These are phyloP conservation scores for Chromobotia macracanthus DNA, from an alignment of 2,797 vertebrate species.

Conservation along the genomic window DNA sequence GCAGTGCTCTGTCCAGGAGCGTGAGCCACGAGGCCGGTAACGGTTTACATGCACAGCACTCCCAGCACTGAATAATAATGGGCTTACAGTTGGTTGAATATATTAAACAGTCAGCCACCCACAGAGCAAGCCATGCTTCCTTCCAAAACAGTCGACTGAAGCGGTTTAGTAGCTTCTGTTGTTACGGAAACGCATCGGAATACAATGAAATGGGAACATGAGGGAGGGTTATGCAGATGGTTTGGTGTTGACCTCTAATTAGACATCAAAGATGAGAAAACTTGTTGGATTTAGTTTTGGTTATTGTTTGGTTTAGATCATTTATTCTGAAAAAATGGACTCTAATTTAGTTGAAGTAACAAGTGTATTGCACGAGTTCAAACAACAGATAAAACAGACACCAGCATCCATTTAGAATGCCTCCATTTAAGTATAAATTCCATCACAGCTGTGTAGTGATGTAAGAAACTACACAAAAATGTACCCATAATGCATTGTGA, in stretches of 20 bases:
- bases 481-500: conserved; percentile 2
- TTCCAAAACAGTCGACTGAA: conserved; percentile 40
- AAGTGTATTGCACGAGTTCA: background rate
- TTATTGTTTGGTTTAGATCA: conserved; percentile 21
- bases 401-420: background rate
- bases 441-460: conserved; percentile 1
- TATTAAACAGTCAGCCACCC: conserved; percentile 42
- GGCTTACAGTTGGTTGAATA: conserved; percentile 34
- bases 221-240: conserved; percentile 34
- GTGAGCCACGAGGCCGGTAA: conserved; percentile 10
- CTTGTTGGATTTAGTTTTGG: conserved; percentile 43
- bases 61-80: conserved; percentile 39
- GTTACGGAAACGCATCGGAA: conserved; percentile 26
- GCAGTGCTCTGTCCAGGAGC: conserved; percentile 48
- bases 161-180: conserved; percentile 21
- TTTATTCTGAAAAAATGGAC: conserved; percentile 31
- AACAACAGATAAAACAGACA: background rate
- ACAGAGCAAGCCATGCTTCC: conserved; percentile 18
- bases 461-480: conserved; percentile 18
- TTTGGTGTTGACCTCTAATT: conserved; percentile 33
- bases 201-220: conserved; percentile 17
- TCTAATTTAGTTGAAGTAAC: background rate
- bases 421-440: background rate
- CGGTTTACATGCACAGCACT: conserved; percentile 24
- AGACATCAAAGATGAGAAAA: conserved; percentile 43